These are phyloP conservation scores for Coregonus suidteri DNA, from an alignment of 2,797 vertebrate species.

Conservation along the genomic window DNA sequence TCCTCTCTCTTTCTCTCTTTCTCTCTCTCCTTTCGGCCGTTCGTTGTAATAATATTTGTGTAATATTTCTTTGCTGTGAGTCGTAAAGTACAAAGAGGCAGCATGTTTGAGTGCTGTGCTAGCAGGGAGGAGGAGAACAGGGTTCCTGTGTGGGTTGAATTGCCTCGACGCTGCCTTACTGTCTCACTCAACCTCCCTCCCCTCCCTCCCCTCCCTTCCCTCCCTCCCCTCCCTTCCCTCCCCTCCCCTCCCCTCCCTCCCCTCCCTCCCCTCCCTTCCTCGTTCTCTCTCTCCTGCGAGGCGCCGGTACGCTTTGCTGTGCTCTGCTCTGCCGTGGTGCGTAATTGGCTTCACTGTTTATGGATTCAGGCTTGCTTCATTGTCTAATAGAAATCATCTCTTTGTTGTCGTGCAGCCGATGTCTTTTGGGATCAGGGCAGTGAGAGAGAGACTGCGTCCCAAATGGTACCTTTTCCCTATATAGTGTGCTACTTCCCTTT, in stretches of 20 bases:
- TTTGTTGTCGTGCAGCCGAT: conserved; percentile 61
- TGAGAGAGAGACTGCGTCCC: conserved; percentile 3
- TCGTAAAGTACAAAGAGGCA: neutral
- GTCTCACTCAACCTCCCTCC: conserved; percentile 62
- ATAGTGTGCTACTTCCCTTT: neutral
- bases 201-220: conserved; percentile 18
- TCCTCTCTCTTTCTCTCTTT: conserved; percentile 31
- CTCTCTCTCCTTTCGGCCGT: conserved; percentile 13
- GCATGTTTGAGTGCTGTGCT: conserved; percentile 50
- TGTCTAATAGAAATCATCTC: conserved; percentile 66
- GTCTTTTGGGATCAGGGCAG: conserved; percentile 58
- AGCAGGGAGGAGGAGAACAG: conserved; percentile 48
- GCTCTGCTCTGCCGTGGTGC: conserved; percentile 21
- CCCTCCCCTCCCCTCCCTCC: too few relatives aligned
- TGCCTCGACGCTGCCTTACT: conserved; percentile 61
- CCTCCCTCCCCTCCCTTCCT: neutral
- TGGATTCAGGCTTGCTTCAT: conserved; percentile 63
- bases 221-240: neutral
- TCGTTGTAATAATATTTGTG: conserved; percentile 54
- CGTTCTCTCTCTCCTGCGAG: conserved; percentile 42
- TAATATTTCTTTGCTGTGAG: conserved; percentile 24
- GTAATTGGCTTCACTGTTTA: conserved; percentile 71
- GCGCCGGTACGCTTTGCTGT: conserved; percentile 27
- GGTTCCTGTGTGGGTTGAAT: conserved; percentile 69
- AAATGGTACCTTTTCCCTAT: neutral